Percentiles rank a stretch among this genome's conserved stretches.
These are phyloP conservation scores for Laticauda colubrina DNA, from an alignment of 2,113 vertebrate genomes.

Conservation along the genomic window DNA sequence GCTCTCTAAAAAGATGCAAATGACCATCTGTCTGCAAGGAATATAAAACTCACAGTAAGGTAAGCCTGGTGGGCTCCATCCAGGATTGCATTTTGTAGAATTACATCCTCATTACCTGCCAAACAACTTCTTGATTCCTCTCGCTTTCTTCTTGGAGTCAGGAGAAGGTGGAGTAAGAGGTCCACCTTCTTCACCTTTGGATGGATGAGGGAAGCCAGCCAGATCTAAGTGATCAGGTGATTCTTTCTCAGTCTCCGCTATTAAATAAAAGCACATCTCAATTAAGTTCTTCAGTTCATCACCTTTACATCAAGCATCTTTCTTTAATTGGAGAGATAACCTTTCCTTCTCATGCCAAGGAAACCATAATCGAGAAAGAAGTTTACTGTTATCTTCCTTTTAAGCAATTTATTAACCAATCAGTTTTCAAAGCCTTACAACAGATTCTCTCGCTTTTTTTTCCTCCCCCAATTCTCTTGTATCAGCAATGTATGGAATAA, in stretches of 20 bases:
- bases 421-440: not conserved
- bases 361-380: not conserved
- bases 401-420: not conserved
- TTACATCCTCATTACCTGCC: slow-evolving; percentile 81
- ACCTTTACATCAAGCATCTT: not conserved
- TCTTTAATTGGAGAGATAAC: not conserved
- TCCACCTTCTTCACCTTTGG: slow-evolving; percentile 74
- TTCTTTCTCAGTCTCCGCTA: slow-evolving; percentile 89
- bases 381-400: not conserved
- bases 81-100: fast-evolving
- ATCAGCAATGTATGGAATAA: not conserved
- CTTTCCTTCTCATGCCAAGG: not conserved
- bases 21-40: too few species aligned
- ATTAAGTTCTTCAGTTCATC: not conserved
- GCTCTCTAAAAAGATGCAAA: too few species aligned
- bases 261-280: slow-evolving; percentile 40
- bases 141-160: slow-evolving; percentile 89
- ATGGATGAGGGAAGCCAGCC: slow-evolving; percentile 79
- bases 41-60: too few species aligned
- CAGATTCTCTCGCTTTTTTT: not conserved
- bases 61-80: not conserved
- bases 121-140: slow-evolving; percentile 92
- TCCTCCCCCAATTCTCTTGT: not conserved
- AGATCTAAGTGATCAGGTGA: slow-evolving; percentile 87
- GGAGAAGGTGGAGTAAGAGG: slow-evolving; percentile 82